Evolutionary conservation across 2,888 invertebrate species (phyloP), one percentile per base, ranked within the genome.

Genomic region (Fissipunctia ypsillon): DNA sequence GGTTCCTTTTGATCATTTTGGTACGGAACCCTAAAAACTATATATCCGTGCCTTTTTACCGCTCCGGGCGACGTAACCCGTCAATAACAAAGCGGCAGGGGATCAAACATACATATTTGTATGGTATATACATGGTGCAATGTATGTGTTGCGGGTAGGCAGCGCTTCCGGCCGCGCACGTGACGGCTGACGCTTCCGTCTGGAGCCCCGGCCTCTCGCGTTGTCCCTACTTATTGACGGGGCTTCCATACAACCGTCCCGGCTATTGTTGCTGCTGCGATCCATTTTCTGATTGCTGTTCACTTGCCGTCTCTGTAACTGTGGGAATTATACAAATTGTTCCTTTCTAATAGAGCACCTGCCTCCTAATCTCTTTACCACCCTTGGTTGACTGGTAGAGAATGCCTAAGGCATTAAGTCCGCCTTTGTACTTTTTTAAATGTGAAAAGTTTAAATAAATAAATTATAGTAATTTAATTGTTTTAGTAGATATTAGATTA

Each of bases 171-270:
- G 91, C 81, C 71, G 88, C 88, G 87, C 85, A 80, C 86, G 89
- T 89, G 88, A 91, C 91, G 89, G 85, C 84, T 90, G 91, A 93
- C 93, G 90, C 89, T 88, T 95, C 95, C 95, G 93, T 91, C 89
- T 90, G 77, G 81, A 87, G 89, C 89, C 86, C 94, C 92, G 92
- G 87, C 82, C 77, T 80, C 81, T 81, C 80, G 52, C 56, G 69
- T 71, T 66, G 75, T 76, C 64, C 59, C 73, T 38, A 61, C 70
- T 75, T 77, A 83, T 85, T 88, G 88, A 88, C 89, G 87, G 78
- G 79, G 81, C 78, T 76, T 48, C 35, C 65, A 71, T 70, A 76
- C 81, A 84, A 70, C 75, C 76, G 73, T 82, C 72, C 72, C 63
- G 25, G 61, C 66, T 69, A 76, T 83, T 84, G 83, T 82, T 63